Base-by-base conservation (phyloP, 1,140 invertebrate species). In the Metaphire vulgaris region DNA sequence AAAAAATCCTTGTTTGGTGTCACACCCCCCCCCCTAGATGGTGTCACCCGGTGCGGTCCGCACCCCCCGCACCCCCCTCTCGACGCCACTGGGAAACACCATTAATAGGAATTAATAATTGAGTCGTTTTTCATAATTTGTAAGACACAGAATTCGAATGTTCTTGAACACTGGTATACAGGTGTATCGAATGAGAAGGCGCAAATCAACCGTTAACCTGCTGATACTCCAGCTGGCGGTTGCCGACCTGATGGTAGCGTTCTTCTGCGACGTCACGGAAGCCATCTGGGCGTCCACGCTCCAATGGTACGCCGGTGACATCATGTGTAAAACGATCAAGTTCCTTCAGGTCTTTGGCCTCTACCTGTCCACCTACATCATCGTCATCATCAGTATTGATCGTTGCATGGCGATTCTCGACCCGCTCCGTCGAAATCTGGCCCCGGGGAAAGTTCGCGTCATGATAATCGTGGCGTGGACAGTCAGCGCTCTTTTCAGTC, bases 181-280 rank as follows among this genome's bases (percentile, higher is more conserved):
- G 32, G 33, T 71, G 69, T 71, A 71, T 33, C 31, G 69, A 71
- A 33, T 71, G 33, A 71, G 69, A n/a, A 84, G 82, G 29, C 88
- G 94, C 80, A 96, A 95, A 85, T 95, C 94, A 16, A 88, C 95
- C 28, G 97, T 97, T 93, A 96, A 96, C 83, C 97, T 95, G 87
- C 97, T 97, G 87, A 97, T 98, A 79, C 93, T 93, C 88, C 94
- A 97, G 83, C 87, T 98, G 26, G 95, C 95, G 1, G 89, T 96
- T 76, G 94, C 94, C 95, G 94, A 96, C 91, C 88, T 96, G 65
- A 90, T 91, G 76, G 93, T 95, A 33, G 93, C 93, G 14, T 84
- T 95, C 64, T 91, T 95, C 80, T 92, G 91, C 81, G 93, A 95
- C 1, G 88, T 77, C 21, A 66, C 91, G 0, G 92, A 95, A 80